These are phyloP conservation scores for Macropis europaea DNA, from an alignment of 2,888 invertebrate species.

Conservation along the genomic window DNA sequence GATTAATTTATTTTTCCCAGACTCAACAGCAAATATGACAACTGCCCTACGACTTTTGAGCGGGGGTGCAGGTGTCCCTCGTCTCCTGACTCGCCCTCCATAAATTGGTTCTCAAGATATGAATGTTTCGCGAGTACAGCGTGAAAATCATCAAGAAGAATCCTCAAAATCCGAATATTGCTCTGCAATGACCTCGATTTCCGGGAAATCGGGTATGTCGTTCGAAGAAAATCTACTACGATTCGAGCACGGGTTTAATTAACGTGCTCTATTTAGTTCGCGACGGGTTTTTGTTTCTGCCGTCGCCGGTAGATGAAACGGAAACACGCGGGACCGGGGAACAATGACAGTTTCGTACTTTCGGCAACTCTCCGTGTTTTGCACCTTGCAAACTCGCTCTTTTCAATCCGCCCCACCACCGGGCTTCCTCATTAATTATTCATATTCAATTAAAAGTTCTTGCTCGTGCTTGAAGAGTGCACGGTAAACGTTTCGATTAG, in stretches of 20 bases:
- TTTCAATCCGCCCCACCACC: background rate
- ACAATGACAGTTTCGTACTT: slow-evolving; percentile 28
- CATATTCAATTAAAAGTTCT: slow-evolving; percentile 61
- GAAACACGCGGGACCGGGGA: background rate
- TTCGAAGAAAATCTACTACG: background rate
- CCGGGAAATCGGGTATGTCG: too few species aligned
- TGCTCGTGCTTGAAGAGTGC: slow-evolving; percentile 42
- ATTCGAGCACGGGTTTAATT: slow-evolving; percentile 7
- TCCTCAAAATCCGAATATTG: too few species aligned
- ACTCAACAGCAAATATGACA: too few species aligned
- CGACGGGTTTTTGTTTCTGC: background rate
- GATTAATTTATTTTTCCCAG: too few species aligned
- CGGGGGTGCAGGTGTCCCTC: too few species aligned
- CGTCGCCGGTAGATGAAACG: background rate
- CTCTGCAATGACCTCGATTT: too few species aligned
- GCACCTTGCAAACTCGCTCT: slow-evolving; percentile 8
- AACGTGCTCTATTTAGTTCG: background rate
- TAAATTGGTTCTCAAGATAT: too few species aligned
- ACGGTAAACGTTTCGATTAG: slow-evolving; percentile 53
- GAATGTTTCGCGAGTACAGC: too few species aligned
- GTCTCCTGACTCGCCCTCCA: too few species aligned
- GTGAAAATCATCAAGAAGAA: too few species aligned
- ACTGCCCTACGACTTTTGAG: too few species aligned
- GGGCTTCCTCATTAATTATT: slow-evolving; percentile 53
- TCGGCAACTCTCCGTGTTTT: slow-evolving; percentile 10